Base-by-base conservation (phyloP, 1,140 invertebrate species). In the Potamilus streckersoni region DNA sequence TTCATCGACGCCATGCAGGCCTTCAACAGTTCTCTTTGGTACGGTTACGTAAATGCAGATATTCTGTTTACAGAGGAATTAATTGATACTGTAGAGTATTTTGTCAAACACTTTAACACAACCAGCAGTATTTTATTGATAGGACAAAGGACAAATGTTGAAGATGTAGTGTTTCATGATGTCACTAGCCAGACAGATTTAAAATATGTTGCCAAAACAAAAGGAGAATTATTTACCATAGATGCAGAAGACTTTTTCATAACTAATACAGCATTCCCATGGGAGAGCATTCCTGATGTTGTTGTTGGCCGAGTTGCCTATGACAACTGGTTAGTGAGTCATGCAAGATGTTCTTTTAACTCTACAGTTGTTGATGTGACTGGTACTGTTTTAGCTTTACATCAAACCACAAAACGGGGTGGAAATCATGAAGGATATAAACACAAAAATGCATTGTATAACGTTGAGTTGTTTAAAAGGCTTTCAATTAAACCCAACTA, bases 231-330 rank as follows among this genome's bases (percentile, higher is more conserved):
- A 1, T 81, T 81, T 63, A 31, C 59, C 6, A 58, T 71, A 4
- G 75, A 80, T 66, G 81, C 81, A 5, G 79, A 82, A 49, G 81
- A 82, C 62, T 80, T 65, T 62, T 82, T 82, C 66, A 73, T 82
- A 20, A 79, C 78, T 2, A 70, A 72, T 58, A n/a, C 59, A 23
- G 71, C 62, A 59, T 82, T 78, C 74, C 81, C 81, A 4, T 82
- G 79, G 81, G 31, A 73, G 38, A 59, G 65, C 13, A 76, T 82
- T 60, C 65, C 73, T 56, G 79, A 82, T 38, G 76, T 82, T 12
- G 81, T 82, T 13, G 73, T 82, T 4, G 81, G 81, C 17, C 65
- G 79, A 63, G 17, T 76, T 15, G 79, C 71, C 31, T 82, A 80
- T 67, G 81, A 80, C 65, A 82, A 82, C 73, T 82, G 74, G 73